Evolutionary conservation across 2,113 vertebrate species (phyloP), one percentile per base, ranked within the genome.

Genomic region (Oreochromis tanganicae): DNA sequence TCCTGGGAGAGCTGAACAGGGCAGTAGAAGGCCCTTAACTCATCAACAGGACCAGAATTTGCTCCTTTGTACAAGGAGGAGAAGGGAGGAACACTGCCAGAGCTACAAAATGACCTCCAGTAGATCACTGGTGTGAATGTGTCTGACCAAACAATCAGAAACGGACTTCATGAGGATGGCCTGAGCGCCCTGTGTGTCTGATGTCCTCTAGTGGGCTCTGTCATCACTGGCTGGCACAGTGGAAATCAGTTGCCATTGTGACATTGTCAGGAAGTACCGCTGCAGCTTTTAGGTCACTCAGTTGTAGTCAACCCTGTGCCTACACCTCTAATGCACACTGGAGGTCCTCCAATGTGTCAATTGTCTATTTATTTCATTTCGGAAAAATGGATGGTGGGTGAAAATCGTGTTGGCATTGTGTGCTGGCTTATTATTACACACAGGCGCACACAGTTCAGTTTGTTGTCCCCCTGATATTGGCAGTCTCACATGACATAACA

Each of bases 281-380:
- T 63, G 59, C 32, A 7, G 1, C 61, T n/a, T 66, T 66, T 66
- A 36, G 57, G 17, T 32, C 8, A 6, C 38, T 73, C 38, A 24
- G 36, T 1, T 73, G 38, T 73, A 0, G 66, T 0, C 21, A 66
- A 16, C 66, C 13, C 21, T 46, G 2, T 71, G 24, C 38, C 38
- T 27, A 7, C 21, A 24, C 3, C 38, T 16, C n/a, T 71, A 0
- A 27, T 71, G n/a, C 7, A 27, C n/a, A 71, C n/a, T 0, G 38
- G 38, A 24, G n/a, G n/a, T 71, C 38, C 41, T 71, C 38, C 38
- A 43, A 24, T 0, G 66, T 41, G n/a, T 71, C 38, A 43, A 0
- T 16, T 71, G n/a, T 9, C 38, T 14, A 16, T 71, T 16, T 71
- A 14, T 21, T 71, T 9, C 12, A 43, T 73, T 73, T 73, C 17